Evolutionary conservation across 1,140 invertebrate genomes (phyloP).

Genomic region (Drosophila subpulchrella): DNA sequence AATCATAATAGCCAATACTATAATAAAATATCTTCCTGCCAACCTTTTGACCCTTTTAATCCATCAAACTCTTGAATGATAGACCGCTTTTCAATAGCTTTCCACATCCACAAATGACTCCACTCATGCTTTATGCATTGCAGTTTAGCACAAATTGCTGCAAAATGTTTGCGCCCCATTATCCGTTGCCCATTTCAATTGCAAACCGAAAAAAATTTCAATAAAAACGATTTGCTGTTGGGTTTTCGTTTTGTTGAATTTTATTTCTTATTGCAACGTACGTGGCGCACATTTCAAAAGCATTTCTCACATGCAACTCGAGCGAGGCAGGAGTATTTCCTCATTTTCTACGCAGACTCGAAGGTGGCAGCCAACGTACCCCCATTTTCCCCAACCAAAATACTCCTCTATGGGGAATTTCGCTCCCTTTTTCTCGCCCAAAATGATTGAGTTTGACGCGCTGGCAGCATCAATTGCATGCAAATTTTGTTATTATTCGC

Average conservation of each 20-base stretch:
- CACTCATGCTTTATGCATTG: conserved; percentile 26
- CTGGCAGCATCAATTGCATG: conserved; percentile 72
- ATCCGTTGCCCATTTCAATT: conserved; percentile 38
- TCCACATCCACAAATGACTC: conserved; percentile 2
- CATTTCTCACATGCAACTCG: conserved; percentile 67
- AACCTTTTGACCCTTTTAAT: conserved; percentile 13
- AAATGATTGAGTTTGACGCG: conserved; percentile 72
- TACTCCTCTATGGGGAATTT: not conserved
- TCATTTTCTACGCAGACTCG: conserved; percentile 21
- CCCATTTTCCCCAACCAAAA: not conserved
- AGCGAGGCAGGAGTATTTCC: conserved; percentile 22
- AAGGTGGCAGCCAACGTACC: not conserved
- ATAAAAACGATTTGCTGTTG: conserved; percentile 40
- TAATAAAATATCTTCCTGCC: not conserved
- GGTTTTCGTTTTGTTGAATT: conserved; percentile 32
- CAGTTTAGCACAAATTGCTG: conserved; percentile 68
- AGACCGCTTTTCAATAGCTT: not conserved
- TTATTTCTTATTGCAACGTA: conserved; percentile 68
- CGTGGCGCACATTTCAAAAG: conserved; percentile 76
- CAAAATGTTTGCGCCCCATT: conserved; percentile 69
- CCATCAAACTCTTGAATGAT: conserved; percentile 9
- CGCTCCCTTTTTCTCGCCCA: conserved; percentile 17
- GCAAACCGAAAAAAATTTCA: conserved; percentile 26
- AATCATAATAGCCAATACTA: no score
- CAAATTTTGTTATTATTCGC: conserved; percentile 73